Conservation (phyloP, 2,888 invertebrate species). For the Heliothis peltigera region DNA sequence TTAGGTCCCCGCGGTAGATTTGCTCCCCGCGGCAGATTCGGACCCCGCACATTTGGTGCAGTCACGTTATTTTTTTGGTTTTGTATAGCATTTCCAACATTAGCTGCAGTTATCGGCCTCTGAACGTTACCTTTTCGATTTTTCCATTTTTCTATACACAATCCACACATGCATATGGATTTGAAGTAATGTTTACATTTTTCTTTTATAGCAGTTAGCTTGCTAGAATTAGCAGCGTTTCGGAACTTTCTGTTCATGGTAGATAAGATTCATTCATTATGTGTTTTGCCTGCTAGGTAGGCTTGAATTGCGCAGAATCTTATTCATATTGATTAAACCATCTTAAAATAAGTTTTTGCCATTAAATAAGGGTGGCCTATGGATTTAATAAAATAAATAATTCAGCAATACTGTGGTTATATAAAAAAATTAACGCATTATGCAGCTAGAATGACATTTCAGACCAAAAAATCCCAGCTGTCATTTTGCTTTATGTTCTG, state of each 20-base stretch:
- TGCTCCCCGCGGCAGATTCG: neutral
- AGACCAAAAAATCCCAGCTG: constrained; percentile 31
- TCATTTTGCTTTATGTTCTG: constrained; percentile 32
- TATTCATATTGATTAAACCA: constrained; percentile 25
- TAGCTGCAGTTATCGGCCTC: neutral
- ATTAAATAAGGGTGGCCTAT: constrained; percentile 10
- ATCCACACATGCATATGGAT: constrained; percentile 44
- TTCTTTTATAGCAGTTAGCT: neutral
- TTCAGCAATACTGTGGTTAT: constrained; percentile 22
- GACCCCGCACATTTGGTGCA: neutral
- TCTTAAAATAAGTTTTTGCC: constrained; percentile 8
- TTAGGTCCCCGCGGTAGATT: neutral
- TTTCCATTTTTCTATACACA: constrained; percentile 19
- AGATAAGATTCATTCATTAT: constrained; percentile 9
- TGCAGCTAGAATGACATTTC: constrained; percentile 42
- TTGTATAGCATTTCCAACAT: constrained; percentile 1
- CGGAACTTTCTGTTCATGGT: neutral
- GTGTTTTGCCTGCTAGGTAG: constrained; percentile 6
- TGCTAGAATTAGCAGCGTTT: neutral
- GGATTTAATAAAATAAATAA: constrained; percentile 12
- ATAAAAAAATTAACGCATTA: constrained; percentile 4
- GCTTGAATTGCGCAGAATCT: constrained; percentile 5
- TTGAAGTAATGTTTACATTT: constrained; percentile 36
- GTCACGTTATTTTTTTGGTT: neutral
- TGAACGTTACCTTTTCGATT: neutral